Conservation (phyloP, 2,113 vertebrate genomes). For the Chrysochloris asiatica region DNA sequence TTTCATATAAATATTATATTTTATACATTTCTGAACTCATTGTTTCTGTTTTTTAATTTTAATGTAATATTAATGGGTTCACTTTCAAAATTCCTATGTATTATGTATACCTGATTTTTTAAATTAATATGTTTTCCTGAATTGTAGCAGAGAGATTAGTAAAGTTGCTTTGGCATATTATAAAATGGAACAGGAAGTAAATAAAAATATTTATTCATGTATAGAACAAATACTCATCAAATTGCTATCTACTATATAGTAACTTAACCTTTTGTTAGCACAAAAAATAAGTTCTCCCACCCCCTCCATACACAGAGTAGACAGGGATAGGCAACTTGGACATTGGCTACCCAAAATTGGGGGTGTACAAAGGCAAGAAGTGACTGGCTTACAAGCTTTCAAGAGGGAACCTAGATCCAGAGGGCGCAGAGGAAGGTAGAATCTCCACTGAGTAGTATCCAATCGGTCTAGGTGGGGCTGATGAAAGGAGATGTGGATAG, state of each 20-base stretch:
- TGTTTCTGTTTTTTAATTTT: constrained; percentile 58
- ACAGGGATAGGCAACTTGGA: too few relatives aligned
- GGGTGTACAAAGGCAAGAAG: too few relatives aligned
- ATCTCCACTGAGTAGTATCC: too few relatives aligned
- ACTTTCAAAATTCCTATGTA: constrained; percentile 52
- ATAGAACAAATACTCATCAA: neutral
- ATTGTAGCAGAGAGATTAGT: constrained; percentile 42
- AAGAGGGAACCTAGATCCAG: too few relatives aligned
- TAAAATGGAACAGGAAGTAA: constrained; percentile 48
- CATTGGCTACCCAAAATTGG: too few relatives aligned
- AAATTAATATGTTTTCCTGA: neutral
- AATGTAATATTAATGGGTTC: constrained; percentile 23
- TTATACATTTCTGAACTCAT: constrained; percentile 18
- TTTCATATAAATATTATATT: constrained; percentile 34
- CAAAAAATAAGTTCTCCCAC: too few relatives aligned
- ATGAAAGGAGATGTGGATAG: too few relatives aligned
- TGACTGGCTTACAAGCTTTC: too few relatives aligned
- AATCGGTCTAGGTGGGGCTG: too few relatives aligned
- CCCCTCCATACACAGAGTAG: too few relatives aligned
- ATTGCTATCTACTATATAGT: constrained; percentile 42
- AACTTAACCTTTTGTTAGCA: neutral
- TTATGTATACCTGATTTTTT: neutral
- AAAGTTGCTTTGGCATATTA: neutral
- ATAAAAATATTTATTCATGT: constrained; percentile 43
- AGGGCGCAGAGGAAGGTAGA: too few relatives aligned